phyloP scores from a whole-genome alignment of 2,113 vertebrate species.

The Gymnocephalus cernua region DNA sequence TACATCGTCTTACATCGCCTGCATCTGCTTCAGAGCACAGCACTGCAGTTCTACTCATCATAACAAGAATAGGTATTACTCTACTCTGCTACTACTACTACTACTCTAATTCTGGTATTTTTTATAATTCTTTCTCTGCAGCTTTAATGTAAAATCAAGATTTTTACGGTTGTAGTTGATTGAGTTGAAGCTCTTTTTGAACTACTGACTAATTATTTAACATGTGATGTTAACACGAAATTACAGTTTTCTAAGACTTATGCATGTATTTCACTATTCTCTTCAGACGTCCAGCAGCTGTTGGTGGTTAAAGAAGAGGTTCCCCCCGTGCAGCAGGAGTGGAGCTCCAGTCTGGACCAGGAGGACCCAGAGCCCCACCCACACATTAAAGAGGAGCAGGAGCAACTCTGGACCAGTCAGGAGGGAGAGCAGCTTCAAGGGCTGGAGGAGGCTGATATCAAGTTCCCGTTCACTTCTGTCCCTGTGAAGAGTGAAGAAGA shows the following conservation, averaged over 20 bases:
- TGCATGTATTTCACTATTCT: not conserved
- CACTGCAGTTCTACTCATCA: too few relatives aligned
- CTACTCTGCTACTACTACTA: too few relatives aligned
- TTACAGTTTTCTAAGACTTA: not conserved
- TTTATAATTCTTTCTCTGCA: too few relatives aligned
- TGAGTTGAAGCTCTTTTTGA: too few relatives aligned
- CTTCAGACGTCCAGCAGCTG: not conserved
- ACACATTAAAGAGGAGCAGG: not conserved
- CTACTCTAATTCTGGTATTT: too few relatives aligned
- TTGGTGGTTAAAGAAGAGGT: not conserved
- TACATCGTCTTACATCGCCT: too few relatives aligned
- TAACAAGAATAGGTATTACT: too few relatives aligned
- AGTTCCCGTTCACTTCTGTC: not conserved
- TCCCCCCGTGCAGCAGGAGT: not conserved
- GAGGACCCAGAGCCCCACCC: not conserved
- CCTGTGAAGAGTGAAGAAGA: not conserved
- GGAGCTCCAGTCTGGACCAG: not conserved
- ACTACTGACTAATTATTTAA: too few relatives aligned
- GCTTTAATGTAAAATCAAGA: too few relatives aligned
- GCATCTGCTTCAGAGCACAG: too few relatives aligned
- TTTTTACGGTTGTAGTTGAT: too few relatives aligned
- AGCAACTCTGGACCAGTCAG: not conserved
- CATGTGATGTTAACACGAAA: not conserved
- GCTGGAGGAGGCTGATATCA: not conserved
- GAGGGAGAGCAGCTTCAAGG: not conserved